Conservation (phyloP, 2,888 invertebrate species). For the Drosophila kokeensis region DNA sequence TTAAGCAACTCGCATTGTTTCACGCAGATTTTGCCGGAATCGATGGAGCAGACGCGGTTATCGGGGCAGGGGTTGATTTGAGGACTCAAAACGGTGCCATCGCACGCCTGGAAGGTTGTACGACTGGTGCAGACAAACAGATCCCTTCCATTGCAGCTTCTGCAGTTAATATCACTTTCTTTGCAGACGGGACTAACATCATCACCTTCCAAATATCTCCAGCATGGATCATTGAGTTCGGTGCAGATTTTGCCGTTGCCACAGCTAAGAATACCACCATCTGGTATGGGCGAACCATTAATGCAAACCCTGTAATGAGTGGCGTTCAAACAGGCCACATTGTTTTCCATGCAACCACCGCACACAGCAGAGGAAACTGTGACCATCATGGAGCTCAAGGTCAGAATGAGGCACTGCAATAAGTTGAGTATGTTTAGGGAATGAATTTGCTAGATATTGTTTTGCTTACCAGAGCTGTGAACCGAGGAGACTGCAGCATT, state of each 20-base stretch:
- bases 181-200: conserved; percentile 36
- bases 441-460: not conserved
- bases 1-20: conserved; percentile 46
- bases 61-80: conserved; percentile 54
- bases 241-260: conserved; percentile 63
- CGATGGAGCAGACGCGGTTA: conserved; percentile 56
- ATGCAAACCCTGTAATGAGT: conserved; percentile 70
- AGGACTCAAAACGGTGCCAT: conserved; percentile 24
- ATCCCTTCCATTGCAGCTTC: conserved; percentile 47
- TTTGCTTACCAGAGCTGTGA: conserved; percentile 50
- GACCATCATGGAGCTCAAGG: conserved; percentile 23
- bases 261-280: conserved; percentile 36
- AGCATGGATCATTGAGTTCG: conserved; percentile 20
- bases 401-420: conserved; percentile 36
- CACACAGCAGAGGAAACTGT: conserved; percentile 44
- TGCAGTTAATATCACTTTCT: conserved; percentile 33
- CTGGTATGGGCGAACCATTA: conserved; percentile 5
- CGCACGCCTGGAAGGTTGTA: conserved; percentile 67
- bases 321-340: conserved; percentile 66
- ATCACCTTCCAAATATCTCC: not conserved
- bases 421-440: not conserved
- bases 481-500: conserved; percentile 42
- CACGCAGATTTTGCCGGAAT: conserved; percentile 65
- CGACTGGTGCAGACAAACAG: conserved; percentile 75
- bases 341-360: conserved; percentile 59